Base-by-base conservation (phyloP, 2,888 invertebrate genomes). In the Lagria hirta region DNA sequence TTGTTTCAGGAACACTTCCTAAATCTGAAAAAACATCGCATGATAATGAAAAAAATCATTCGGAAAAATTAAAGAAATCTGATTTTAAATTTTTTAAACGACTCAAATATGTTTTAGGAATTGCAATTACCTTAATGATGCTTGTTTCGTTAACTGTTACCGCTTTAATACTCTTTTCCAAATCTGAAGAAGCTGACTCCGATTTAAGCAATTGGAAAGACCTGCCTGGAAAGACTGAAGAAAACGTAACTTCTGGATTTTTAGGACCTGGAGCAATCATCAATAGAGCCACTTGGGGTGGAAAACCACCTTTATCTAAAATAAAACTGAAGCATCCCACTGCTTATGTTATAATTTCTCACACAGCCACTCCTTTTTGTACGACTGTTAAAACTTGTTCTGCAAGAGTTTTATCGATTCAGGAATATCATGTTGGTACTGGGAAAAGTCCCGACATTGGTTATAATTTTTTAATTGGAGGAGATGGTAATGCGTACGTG, bases 401-500 rank as follows among this genome's bases (percentile, higher is more conserved):
- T 4, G 6, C 5, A 18, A 18, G 20, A 18, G 20, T 18, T n/a
- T 18, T 6, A 5, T 18, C 20, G 4, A 18, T 18, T 6, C 4
- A 18, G 6, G 4, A 5, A 6, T 18, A 18, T n/a, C 20, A 18
- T 6, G 6, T 18, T n/a, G 4, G 5, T 6, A 18, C 20, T 4
- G 5, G 20, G 5, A 5, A 57, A 24, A 62, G 72, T 42, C 70
- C 72, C 6, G 75, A 76, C 55, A 72, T 76, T 34, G 68, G 65
- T n/a, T 66, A 66, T 46, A 67, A 62, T 47, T 75, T 73, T 45
- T 50, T 77, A 54, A 70, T 80, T 38, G 78, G 77, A 3, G 72
- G 74, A 22, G 79, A 79, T 61, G 78, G 76, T 3, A 70, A 71
- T 40, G 62, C 76, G 17, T 77, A 75, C 55, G 72, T 73, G 30